Base-by-base conservation (phyloP, 2,797 vertebrate genomes). In the Falco peregrinus region DNA sequence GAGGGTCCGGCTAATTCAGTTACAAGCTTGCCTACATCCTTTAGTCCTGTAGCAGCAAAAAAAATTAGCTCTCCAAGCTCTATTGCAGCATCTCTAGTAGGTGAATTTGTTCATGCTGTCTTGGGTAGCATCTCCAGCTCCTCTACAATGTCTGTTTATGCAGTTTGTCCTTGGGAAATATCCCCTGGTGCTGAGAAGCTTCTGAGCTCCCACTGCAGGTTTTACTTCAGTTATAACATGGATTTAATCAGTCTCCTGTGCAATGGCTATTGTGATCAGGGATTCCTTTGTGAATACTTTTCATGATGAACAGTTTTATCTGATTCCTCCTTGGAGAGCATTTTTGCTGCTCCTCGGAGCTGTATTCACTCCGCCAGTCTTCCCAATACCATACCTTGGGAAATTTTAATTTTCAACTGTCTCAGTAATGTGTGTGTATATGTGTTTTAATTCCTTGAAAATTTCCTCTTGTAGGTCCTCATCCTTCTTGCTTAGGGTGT, bases 211-310 rank as follows among this genome's bases (percentile, higher is more conserved):
- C 68, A 80, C 60, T 48, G 39, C 57, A 86, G 39, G 20, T 88
- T 95, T 95, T 78, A 59, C 47, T 84, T 94, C 39, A 53, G 41
- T 78, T 95, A 59, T 63, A 90, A 79, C 60, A 87, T 12, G 17
- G 76, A 84, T 94, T 90, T 94, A 73, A 88, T 94, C 65, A 33
- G 54, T 88, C 89, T 91, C 74, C 69, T 92, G 83, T 78, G 94
- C 76, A 91, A 81, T 69, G 67, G 39, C 50, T 95, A 85, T 95
- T 0, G 1, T 94, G 87, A 89, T 88, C 56, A 60, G 68, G 83
- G 69, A 86, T 1, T 20, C 65, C 70, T 83, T 87, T 78, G 82
- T 83, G 79, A 94, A 87, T 69, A 41, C 21, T 81, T 86, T 86
- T 69, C 57, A 73, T 65, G 67, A 60, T 93, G 76, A 94, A 50